Evolutionary conservation across 2,797 vertebrate genomes (phyloP).

Genomic region (Geotrypetes seraphini): DNA sequence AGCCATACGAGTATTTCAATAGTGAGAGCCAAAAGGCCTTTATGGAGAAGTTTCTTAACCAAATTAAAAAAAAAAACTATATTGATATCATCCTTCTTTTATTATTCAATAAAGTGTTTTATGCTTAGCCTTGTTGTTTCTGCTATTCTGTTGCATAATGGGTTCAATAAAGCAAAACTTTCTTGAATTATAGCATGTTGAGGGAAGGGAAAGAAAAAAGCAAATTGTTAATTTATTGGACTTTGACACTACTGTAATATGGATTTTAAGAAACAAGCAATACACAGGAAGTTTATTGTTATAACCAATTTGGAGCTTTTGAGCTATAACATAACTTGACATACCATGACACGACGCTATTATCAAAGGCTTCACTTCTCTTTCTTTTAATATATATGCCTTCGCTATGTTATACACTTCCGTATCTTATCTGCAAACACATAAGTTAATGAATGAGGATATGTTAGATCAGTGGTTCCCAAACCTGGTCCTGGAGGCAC

Average conservation of each 20-base stretch:
- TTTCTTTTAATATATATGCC: no score
- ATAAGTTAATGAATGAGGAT: no score
- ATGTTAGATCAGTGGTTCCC: no score
- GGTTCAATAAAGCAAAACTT: conserved; percentile 9
- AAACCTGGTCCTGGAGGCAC: no score
- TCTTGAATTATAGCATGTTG: background rate
- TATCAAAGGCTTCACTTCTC: no score
- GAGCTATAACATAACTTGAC: no score
- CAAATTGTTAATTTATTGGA: background rate
- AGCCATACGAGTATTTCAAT: conserved; percentile 30
- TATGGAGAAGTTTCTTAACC: conserved; percentile 36
- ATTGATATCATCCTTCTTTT: conserved; percentile 38
- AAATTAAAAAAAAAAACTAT: conserved; percentile 33
- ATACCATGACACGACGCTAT: no score
- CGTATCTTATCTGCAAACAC: no score
- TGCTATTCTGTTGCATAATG: conserved; percentile 12
- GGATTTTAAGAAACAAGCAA: background rate
- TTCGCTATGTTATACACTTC: no score
- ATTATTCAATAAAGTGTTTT: conserved; percentile 40
- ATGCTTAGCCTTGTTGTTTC: conserved; percentile 1
- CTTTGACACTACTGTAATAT: background rate
- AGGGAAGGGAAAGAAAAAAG: background rate
- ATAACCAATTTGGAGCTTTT: no score
- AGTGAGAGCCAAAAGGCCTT: conserved; percentile 24
- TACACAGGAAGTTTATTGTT: no score